A percentile compares a stretch with the other conserved stretches of the same genome.
These are phyloP conservation scores for Watsonalla cultraria DNA, from an alignment of 2,888 invertebrate species.

Conservation along the genomic window DNA sequence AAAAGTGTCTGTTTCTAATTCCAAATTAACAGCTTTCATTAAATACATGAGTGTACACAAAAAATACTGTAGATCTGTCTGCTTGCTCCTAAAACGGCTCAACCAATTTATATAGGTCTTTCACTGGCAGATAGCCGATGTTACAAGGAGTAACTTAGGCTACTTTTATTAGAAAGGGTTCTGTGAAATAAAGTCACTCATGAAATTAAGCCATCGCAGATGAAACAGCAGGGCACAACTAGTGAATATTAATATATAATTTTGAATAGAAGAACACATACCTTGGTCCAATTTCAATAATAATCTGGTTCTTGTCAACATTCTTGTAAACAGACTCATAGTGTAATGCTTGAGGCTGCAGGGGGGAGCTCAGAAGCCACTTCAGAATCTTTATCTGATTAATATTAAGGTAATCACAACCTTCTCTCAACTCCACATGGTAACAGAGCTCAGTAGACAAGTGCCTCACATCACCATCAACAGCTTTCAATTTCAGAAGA, in stretches of 20 bases:
- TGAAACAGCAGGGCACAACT: background rate
- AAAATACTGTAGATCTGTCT: too few species aligned
- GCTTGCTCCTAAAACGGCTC: too few species aligned
- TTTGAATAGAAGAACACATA: constrained; percentile 33
- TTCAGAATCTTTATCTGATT: constrained; percentile 82
- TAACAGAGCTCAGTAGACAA: constrained; percentile 88
- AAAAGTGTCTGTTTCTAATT: background rate
- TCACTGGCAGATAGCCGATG: too few species aligned
- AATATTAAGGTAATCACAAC: constrained; percentile 69
- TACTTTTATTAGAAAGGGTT: too few species aligned
- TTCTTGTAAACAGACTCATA: constrained; percentile 71
- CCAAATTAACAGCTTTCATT: background rate
- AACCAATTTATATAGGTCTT: too few species aligned
- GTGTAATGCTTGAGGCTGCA: constrained; percentile 79
- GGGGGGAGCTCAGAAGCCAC: constrained; percentile 89
- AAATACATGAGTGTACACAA: too few species aligned
- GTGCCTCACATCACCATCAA: constrained; percentile 64
- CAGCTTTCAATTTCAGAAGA: constrained; percentile 71
- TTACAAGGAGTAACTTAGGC: too few species aligned
- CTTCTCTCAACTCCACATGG: constrained; percentile 82
- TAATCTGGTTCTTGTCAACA: constrained; percentile 48
- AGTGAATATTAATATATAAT: constrained; percentile 5
- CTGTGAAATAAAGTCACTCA: constrained; percentile 87
- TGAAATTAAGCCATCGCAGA: constrained; percentile 38
- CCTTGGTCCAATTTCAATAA: constrained; percentile 95